Evolutionary conservation across 2,888 invertebrate species (phyloP).

Genomic region (Rhimphoctona megacephalus): DNA sequence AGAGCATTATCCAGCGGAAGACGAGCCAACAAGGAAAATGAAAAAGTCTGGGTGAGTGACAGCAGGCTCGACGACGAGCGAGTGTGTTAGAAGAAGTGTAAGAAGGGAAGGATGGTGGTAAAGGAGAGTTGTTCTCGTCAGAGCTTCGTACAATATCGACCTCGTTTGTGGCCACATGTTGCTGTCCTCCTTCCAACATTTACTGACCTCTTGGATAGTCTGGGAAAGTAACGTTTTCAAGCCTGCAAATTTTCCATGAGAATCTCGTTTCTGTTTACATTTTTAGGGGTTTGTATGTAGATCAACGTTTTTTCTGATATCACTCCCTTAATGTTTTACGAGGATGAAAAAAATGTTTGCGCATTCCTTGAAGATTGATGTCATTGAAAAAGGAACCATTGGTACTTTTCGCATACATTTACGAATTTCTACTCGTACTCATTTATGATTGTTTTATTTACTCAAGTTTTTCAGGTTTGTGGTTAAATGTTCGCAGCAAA

Average conservation of each 20-base stretch:
- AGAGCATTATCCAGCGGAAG: not conserved
- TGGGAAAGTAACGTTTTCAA: slow-evolving; percentile 1
- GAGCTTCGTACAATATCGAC: slow-evolving; percentile 51
- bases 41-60: slow-evolving; percentile 24
- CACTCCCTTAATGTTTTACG: not conserved
- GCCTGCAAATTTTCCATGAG: slow-evolving; percentile 5
- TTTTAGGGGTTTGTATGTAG: not conserved
- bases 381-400: not conserved
- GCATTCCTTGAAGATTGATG: not conserved
- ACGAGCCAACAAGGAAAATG: slow-evolving; percentile 10
- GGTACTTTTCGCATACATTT: not conserved
- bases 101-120: slow-evolving; percentile 13
- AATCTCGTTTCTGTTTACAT: not conserved
- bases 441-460: not conserved
- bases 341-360: not conserved
- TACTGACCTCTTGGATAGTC: slow-evolving; percentile 18
- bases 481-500: not conserved
- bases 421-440: not conserved
- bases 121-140: slow-evolving; percentile 31
- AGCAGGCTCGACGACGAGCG: not conserved
- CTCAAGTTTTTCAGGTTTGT: not conserved
- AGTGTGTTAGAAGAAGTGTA: not conserved
- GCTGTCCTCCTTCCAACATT: slow-evolving; percentile 35
- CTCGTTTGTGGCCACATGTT: slow-evolving; percentile 54
- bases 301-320: not conserved